phyloP scores from a whole-genome alignment of 2,113 vertebrate genomes.

The Glareola pratincola region DNA sequence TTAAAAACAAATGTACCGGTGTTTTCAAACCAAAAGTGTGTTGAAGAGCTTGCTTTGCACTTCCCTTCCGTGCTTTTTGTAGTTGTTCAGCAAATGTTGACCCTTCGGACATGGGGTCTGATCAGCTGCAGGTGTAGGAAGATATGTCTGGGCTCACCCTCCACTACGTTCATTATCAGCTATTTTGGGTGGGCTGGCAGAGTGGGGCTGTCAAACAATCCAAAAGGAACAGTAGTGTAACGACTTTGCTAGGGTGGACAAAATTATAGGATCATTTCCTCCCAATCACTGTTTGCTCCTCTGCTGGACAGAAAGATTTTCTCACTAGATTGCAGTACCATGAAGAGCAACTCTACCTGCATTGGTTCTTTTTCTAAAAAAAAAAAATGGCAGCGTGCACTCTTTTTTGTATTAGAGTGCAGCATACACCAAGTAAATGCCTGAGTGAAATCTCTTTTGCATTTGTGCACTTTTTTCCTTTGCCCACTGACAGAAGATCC shows the following conservation, averaged over 20 bases:
- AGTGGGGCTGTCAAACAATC: constrained; percentile 50
- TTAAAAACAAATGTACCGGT: background rate
- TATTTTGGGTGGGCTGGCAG: constrained; percentile 15
- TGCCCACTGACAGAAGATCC: constrained; percentile 67
- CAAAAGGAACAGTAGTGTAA: background rate
- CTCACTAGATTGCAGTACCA: background rate
- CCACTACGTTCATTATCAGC: background rate
- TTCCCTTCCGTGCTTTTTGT: background rate
- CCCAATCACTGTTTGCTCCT: background rate
- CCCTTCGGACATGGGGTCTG: background rate
- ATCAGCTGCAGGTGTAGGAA: background rate
- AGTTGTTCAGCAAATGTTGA: constrained; percentile 7
- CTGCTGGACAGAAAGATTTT: background rate
- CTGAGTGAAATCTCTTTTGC: constrained; percentile 51
- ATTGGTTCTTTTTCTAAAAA: background rate
- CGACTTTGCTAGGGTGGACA: background rate
- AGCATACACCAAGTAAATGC: constrained; percentile 10
- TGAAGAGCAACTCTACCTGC: background rate
- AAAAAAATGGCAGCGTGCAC: background rate
- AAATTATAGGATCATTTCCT: constrained; percentile 2
- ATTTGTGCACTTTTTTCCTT: constrained; percentile 43
- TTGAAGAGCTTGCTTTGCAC: background rate
- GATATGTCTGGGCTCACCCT: background rate
- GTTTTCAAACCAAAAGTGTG: background rate
- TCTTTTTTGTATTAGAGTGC: constrained; percentile 11